Base-by-base conservation (phyloP, 2,888 invertebrate genomes). In the Embidobia sp. region DNA sequence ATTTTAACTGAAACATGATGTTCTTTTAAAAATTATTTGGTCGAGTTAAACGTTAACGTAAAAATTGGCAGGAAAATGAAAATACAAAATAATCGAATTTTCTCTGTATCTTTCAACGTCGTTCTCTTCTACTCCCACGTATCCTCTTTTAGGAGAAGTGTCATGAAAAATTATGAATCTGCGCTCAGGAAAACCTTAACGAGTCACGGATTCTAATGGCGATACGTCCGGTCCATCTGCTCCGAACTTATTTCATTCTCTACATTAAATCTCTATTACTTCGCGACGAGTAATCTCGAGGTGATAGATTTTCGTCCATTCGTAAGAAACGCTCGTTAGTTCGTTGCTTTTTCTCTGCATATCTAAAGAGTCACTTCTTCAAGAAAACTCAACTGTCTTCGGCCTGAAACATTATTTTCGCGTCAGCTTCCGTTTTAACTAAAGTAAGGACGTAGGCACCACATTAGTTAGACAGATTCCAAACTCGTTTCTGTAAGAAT, bases 81-180 rank as follows among this genome's bases (percentile, higher is more conserved):
- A n/a, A n/a, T n/a, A n/a, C n/a, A n/a, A n/a, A n/a, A n/a, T n/a
- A n/a, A n/a, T n/a, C n/a, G n/a, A 33, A 0, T 27, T 33, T 61
- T 29, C 33, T 49, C 48, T 53, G 44, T 74, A 53, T 74, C 51
- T 48, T 46, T 18, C 31, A 31, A 55, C 66, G 31, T 53, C 37
- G 40, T 55, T 37, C 46, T 44, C 8, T 22, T 29, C 42, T 37
- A 31, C 26, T 16, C 18, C 40, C 53, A 59, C 40, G 3, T 7
- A 22, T 31, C 16, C 46, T 8, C 13, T 59, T 35, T 27, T 27
- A 16, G 5, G 57, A 44, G 42, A 44, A 63, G 40, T 70, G 57
- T 73, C 67, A 64, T 79, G 78, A 80, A 82, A 82, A 81, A 80
- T 82, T 79, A 78, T 78, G 75, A 72, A 48, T 48, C 49, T 57